Base-by-base conservation (phyloP, 1,140 invertebrate genomes). In the Coenobita brevimanus region DNA sequence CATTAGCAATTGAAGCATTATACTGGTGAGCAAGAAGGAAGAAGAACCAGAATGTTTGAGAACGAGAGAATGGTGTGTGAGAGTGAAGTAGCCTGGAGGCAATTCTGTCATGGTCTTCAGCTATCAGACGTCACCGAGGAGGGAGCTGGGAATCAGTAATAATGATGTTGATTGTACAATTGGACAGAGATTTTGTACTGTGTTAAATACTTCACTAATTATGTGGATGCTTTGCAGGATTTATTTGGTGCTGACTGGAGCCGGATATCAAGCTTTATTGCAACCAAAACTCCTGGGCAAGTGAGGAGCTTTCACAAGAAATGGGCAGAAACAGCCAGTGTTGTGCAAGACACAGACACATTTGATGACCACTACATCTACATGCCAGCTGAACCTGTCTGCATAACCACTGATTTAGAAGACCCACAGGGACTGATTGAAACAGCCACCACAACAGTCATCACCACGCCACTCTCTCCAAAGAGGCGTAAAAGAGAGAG, bases 241-340 rank as follows among this genome's bases (percentile, higher is more conserved):
- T 82, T 89, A 21, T 89, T 89, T 75, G 89, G 89, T 27, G 41
- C 76, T 10, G 86, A 86, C 21, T 89, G 89, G 89, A 81, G 57
- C 43, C 60, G 75, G 75, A 73, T 89, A 21, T 85, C 89, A 50
- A 89, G 81, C 24, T 89, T 89, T 50, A 89, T 89, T 43, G 78
- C 82, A 41, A 82, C 89, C 0, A 89, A 89, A 38, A 73, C 89
- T n/a, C 50, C 82, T 21, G 69, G 78, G 17, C 89, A 89, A 50
- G 89, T 89, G 15, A 62, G 82, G 15, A 80, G 82, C 36, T 86
- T 71, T 67, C 78, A 89, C 82, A 89, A 89, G 57, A 81, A 89
- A 64, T 89, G 89, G 89, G 64, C 60, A 27, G 82, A 89, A 27
- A 85, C 71, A 10, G 64, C 46, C 13, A 89, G 73, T 76, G 67